Conservation (phyloP, 2,797 vertebrate genomes). For the Peromyscus nudipes region DNA sequence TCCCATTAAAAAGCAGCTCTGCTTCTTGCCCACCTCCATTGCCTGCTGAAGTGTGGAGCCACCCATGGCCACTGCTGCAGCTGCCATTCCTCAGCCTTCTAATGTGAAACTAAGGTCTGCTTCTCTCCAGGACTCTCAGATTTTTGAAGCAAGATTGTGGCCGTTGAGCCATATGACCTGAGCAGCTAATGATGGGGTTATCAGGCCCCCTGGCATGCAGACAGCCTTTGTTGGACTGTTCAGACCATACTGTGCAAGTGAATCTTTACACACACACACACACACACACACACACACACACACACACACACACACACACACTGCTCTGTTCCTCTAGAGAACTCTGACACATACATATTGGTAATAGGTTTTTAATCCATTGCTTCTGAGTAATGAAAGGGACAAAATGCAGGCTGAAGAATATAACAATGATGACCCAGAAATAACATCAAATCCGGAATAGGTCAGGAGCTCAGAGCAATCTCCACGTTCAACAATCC, state of each 20-base stretch:
- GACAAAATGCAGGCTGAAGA: not conserved
- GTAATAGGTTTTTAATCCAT: not conserved
- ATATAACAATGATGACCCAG: not conserved
- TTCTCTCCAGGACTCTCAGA: not conserved
- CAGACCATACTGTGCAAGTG: not conserved
- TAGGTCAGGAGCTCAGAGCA: not conserved
- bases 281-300: not conserved
- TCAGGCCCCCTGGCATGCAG: not conserved
- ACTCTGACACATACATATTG: not conserved
- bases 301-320: not conserved
- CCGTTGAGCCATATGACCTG: not conserved
- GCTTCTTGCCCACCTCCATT: not conserved
- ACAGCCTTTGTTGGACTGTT: not conserved
- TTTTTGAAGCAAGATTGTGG: not conserved
- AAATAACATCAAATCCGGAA: conserved; percentile 8
- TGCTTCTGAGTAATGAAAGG: conserved; percentile 30
- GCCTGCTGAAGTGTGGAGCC: not conserved
- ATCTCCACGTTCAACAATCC: not conserved
- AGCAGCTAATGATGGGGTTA: not conserved
- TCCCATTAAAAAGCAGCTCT: not conserved
- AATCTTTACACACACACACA: not conserved
- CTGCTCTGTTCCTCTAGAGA: not conserved
- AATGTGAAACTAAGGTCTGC: not conserved
- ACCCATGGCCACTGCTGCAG: not conserved
- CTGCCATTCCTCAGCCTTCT: not conserved